Conservation (phyloP, 2,888 invertebrate species). For the Sisyra nigra region DNA sequence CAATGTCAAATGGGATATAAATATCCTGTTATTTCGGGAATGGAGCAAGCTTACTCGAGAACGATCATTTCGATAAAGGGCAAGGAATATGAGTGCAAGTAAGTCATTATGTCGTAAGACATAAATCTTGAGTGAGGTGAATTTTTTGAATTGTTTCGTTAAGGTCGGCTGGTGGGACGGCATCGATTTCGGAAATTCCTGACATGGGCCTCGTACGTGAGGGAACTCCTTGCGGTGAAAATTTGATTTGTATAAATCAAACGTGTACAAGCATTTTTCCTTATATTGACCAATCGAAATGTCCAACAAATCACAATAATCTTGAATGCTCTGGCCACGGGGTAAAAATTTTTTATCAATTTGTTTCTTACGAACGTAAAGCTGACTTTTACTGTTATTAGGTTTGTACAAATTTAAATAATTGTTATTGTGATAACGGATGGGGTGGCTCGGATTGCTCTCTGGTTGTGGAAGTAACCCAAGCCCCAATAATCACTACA, state of each 20-base stretch:
- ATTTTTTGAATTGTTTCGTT: not conserved
- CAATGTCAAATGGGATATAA: constrained; percentile 84
- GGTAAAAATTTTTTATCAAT: constrained; percentile 33
- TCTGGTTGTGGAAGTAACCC: constrained; percentile 49
- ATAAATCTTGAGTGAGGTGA: not conserved
- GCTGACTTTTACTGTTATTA: constrained; percentile 24
- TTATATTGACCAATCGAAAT: constrained; percentile 70
- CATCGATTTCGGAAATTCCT: constrained; percentile 42
- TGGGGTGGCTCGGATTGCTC: constrained; percentile 84
- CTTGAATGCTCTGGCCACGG: constrained; percentile 90
- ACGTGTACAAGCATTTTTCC: constrained; percentile 78
- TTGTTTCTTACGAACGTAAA: not conserved
- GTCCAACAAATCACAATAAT: constrained; percentile 78
- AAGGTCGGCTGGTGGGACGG: constrained; percentile 51
- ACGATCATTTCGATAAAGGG: constrained; percentile 83
- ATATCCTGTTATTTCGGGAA: constrained; percentile 61
- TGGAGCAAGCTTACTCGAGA: constrained; percentile 70
- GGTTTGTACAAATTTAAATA: constrained; percentile 85
- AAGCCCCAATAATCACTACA: constrained; percentile 31
- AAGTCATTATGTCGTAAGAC: constrained; percentile 28
- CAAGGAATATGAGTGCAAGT: constrained; percentile 93
- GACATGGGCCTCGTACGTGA: constrained; percentile 79
- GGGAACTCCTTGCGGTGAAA: constrained; percentile 87
- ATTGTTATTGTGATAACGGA: constrained; percentile 79
- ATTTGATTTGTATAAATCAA: constrained; percentile 87